Percentiles rank a stretch among this genome's conserved stretches.
phyloP scores from a whole-genome alignment of 2,797 vertebrate species.

The Lepus townsendii region DNA sequence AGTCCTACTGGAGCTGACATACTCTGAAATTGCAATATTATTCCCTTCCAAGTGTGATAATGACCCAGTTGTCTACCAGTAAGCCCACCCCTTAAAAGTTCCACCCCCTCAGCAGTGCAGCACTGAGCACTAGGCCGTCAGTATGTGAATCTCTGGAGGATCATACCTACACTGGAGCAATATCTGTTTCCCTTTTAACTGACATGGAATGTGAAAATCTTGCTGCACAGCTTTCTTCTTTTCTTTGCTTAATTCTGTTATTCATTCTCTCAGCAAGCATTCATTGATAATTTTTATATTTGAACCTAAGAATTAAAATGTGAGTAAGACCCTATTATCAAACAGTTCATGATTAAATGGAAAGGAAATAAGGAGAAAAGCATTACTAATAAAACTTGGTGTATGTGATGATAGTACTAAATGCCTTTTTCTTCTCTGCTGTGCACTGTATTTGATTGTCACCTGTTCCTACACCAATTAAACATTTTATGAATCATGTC shows the following conservation, averaged over 20 bases:
- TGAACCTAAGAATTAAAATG: neutral
- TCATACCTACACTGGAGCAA: no score
- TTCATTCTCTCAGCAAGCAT: conserved; percentile 39
- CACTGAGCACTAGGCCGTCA: no score
- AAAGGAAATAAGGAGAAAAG: neutral
- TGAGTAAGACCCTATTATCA: neutral
- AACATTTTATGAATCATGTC: neutral
- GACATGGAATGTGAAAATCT: neutral
- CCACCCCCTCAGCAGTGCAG: no score
- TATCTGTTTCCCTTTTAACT: neutral
- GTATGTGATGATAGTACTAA: neutral
- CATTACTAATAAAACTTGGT: neutral
- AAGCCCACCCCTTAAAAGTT: no score
- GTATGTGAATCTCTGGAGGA: no score
- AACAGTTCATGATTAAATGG: conserved; percentile 12
- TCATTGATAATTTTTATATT: neutral
- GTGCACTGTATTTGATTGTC: neutral
- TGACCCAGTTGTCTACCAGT: no score
- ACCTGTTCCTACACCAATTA: neutral
- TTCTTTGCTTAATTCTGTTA: neutral
- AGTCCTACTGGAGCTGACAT: no score
- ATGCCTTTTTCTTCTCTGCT: neutral
- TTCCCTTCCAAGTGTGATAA: no score
- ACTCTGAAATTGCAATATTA: no score
- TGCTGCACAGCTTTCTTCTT: neutral